Evolutionary conservation across 1,140 invertebrate genomes (phyloP).

Genomic region (Bemisia tabaci): DNA sequence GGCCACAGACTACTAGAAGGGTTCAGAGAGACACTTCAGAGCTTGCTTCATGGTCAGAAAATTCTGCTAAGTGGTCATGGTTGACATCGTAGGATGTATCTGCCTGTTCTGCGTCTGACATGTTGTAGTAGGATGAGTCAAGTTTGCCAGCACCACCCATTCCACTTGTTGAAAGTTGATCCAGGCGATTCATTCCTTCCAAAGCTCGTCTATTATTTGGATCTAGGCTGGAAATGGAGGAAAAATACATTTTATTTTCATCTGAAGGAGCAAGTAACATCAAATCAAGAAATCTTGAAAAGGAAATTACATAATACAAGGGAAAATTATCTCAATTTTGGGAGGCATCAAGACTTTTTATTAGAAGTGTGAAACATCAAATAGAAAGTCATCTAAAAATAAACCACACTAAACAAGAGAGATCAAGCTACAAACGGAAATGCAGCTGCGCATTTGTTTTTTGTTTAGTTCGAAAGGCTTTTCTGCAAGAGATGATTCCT

Average conservation of each 20-base stretch:
- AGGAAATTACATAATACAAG: conserved; percentile 28
- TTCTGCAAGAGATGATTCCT: no score
- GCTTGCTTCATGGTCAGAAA: background rate
- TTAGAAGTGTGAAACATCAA: no score
- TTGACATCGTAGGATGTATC: background rate
- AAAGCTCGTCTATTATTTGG: conserved; percentile 49
- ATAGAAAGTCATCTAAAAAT: no score
- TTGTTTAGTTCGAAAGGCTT: no score
- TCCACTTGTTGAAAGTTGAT: conserved; percentile 30
- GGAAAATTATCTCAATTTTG: no score
- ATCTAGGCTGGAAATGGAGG: conserved; percentile 39
- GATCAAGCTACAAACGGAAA: no score
- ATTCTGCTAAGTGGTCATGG: background rate
- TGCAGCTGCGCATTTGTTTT: no score
- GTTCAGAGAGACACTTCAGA: background rate
- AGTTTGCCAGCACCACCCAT: background rate
- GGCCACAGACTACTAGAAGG: no score
- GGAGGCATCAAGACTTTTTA: no score
- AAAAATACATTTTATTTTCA: background rate
- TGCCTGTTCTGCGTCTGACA: background rate
- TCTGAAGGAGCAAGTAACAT: conserved; percentile 24
- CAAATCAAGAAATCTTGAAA: conserved; percentile 26
- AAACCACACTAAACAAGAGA: no score
- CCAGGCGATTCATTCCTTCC: conserved; percentile 52
- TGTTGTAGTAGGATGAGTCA: background rate